A percentile compares a stretch with the other conserved stretches of the same genome.
Conservation (phyloP, 2,888 invertebrate species). For the Steinernema hermaphroditum region DNA sequence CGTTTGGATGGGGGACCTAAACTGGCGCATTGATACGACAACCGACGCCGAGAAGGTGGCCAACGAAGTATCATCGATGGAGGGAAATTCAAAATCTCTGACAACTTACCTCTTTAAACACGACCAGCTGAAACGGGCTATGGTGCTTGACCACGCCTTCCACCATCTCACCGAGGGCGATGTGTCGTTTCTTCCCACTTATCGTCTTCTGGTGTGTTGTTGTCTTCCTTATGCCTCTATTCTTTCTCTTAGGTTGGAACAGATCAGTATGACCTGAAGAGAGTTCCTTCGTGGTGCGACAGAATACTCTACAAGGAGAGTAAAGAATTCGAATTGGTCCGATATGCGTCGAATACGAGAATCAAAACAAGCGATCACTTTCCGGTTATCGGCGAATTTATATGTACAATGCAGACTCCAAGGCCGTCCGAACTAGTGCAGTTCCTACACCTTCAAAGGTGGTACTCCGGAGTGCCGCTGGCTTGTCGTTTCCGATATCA, state of each 20-base stretch:
- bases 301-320: constrained; percentile 83
- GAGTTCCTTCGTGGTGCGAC: constrained; percentile 97
- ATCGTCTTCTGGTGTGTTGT: constrained; percentile 75
- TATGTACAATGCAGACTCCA: constrained; percentile 13
- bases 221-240: no score
- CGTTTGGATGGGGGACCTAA: constrained; percentile 46
- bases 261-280: constrained; percentile 87
- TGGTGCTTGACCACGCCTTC: constrained; percentile 75
- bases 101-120: constrained; percentile 23
- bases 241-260: constrained; percentile 79
- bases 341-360: constrained; percentile 44
- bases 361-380: constrained; percentile 54
- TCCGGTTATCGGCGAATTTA: constrained; percentile 51
- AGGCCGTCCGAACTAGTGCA: neutral
- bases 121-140: constrained; percentile 51
- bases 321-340: constrained; percentile 70
- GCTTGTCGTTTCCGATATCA: constrained; percentile 48
- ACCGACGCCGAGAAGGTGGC: constrained; percentile 18
- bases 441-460: constrained; percentile 49
- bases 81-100: neutral
- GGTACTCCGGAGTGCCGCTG: constrained; percentile 50
- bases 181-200: constrained; percentile 88
- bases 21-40: constrained; percentile 36
- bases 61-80: constrained; percentile 6
- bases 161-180: constrained; percentile 82